These are phyloP conservation scores for Eucera pruinosa DNA, from an alignment of 2,888 invertebrate species.

Conservation along the genomic window DNA sequence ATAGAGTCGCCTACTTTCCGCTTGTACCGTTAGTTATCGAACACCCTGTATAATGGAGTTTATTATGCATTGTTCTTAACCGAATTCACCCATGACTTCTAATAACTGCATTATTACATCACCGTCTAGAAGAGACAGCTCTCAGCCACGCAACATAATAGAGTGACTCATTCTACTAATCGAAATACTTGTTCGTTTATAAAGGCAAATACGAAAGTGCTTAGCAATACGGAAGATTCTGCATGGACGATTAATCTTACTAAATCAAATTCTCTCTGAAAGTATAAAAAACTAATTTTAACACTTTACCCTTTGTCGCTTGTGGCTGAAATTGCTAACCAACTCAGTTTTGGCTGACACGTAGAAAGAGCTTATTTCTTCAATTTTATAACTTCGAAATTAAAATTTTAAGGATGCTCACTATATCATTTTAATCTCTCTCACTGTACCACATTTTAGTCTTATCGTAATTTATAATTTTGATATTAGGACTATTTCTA, in stretches of 20 bases:
- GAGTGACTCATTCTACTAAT: slow-evolving; percentile 44
- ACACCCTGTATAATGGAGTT: neutral
- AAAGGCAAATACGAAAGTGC: slow-evolving; percentile 23
- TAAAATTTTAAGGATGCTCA: no score
- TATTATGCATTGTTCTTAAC: neutral
- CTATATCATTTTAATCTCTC: no score
- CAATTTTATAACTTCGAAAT: no score
- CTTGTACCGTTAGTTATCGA: no score
- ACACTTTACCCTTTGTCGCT: no score
- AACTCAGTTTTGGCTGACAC: no score
- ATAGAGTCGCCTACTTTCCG: no score
- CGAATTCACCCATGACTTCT: slow-evolving; percentile 21
- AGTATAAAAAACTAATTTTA: neutral
- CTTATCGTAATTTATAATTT: no score
- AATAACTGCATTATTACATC: slow-evolving; percentile 49
- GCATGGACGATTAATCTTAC: neutral
- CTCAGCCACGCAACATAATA: slow-evolving; percentile 15
- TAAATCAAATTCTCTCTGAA: neutral
- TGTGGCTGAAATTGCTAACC: no score
- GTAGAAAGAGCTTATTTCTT: no score
- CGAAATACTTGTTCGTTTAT: slow-evolving; percentile 4
- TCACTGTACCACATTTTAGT: no score
- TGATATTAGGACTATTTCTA: no score
- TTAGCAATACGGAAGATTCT: neutral
- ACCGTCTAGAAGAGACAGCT: slow-evolving; percentile 29